Conservation (phyloP, 1,140 invertebrate species). For the Sminthurides bifidus region DNA sequence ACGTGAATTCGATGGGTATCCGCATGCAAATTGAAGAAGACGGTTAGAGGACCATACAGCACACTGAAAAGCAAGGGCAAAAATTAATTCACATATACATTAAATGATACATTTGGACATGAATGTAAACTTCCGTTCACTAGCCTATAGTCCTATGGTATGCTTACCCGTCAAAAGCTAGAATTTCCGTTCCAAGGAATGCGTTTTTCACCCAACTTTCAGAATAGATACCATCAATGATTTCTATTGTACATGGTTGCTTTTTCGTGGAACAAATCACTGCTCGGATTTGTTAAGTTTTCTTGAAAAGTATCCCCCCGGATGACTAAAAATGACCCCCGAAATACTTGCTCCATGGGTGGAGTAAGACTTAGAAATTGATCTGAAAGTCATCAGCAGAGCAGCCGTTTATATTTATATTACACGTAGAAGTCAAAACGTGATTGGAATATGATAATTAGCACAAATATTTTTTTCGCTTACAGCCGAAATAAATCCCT, state of each 20-base stretch:
- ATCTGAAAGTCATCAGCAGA: constrained; percentile 46
- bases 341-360: constrained; percentile 61
- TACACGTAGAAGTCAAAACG: not conserved
- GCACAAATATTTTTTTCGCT: constrained; percentile 40
- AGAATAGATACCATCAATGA: constrained; percentile 58
- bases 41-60: constrained; percentile 24
- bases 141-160: not conserved
- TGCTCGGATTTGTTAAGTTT: constrained; percentile 48
- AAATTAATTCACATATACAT: not conserved
- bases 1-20: constrained; percentile 30
- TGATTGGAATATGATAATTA: not conserved
- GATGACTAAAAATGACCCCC: constrained; percentile 58
- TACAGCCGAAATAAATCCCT: constrained; percentile 76
- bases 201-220: constrained; percentile 54
- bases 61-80: constrained; percentile 10
- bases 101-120: not conserved
- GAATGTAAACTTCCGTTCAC: not conserved
- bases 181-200: constrained; percentile 54
- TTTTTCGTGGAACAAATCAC: constrained; percentile 46
- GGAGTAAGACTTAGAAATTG: constrained; percentile 64
- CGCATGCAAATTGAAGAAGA: constrained; percentile 30
- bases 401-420: not conserved
- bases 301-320: constrained; percentile 50
- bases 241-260: constrained; percentile 59
- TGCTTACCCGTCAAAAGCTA: constrained; percentile 65